Evolutionary conservation across 1,140 invertebrate species (phyloP), one percentile per base, ranked within the genome.

Genomic region (Anoplolepis gracilipes): DNA sequence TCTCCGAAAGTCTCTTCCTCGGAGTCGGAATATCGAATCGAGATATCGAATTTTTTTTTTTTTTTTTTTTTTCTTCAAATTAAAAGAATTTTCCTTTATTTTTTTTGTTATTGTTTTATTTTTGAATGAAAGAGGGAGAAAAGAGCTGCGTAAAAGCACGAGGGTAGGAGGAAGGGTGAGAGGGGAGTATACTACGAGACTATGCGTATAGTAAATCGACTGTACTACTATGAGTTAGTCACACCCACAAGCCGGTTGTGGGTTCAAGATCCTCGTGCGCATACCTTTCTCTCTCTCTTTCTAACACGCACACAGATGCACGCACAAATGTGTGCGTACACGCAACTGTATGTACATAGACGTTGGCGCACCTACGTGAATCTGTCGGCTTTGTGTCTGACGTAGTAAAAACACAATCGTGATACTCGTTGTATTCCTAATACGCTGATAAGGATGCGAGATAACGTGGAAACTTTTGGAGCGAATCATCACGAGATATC

Each of bases 221-320:
- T 94, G 92, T 94, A 94, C 92, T 94, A 94, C 92, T 94, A 94
- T 94, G 93, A 94, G 93, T 95, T 93, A 95, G 94, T 94, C 93
- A 94, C 94, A 94, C 93, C 90, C 93, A 93, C 91, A 88, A 92
- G 87, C 90, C 86, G 91, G 91, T 94, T 92, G 92, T 94, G 93
- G 93, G 93, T 94, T 94, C 94, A 94, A 94, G 92, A 94, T 91
- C 93, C 94, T 94, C 93, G 82, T 79, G n/a, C 19, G 46, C 19
- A 49, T 16, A 6, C 46, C 5, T 19, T 4, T 59, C 77, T 65
- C 39, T 49, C 57, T 28, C 76, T 85, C 77, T 86, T 64, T 62
- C 28, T 53, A 36, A 30, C n/a, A 53, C 19, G 39, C 61, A 70
- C 78, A 28, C 28, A 13, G 1, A 82, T 33, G 49, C 57, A 76